Conservation (phyloP, 2,888 invertebrate species). For the Gastracanthus pulcherrimus region DNA sequence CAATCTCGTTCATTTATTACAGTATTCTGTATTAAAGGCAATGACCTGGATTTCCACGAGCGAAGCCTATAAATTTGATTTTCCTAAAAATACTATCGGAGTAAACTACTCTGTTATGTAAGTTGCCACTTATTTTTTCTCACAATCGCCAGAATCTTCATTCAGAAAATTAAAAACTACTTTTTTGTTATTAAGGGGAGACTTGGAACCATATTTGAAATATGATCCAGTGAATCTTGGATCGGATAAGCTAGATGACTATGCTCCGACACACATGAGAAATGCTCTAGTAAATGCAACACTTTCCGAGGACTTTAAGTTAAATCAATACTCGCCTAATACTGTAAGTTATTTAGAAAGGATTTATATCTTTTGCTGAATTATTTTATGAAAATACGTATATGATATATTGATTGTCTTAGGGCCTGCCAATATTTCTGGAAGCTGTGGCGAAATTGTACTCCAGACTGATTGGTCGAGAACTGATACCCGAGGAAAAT, state of each 20-base stretch:
- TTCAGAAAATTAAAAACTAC: not conserved
- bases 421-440: constrained; percentile 95
- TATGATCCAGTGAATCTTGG: not conserved
- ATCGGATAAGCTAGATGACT: not conserved
- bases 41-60: not conserved
- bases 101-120: not conserved
- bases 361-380: not conserved
- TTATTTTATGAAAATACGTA: not conserved
- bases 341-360: not conserved
- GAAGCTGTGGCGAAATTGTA: constrained; percentile 91
- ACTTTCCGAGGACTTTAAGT: not conserved
- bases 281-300: not conserved
- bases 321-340: not conserved
- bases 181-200: not conserved
- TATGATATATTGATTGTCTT: constrained; percentile 43
- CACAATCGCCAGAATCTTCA: not conserved
- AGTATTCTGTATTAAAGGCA: too few relatives aligned
- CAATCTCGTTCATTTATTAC: too few relatives aligned
- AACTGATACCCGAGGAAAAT: constrained; percentile 86
- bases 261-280: not conserved
- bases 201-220: not conserved
- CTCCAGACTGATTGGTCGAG: constrained; percentile 85
- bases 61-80: not conserved
- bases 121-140: not conserved
- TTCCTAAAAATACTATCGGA: not conserved